Percentiles rank a stretch among this genome's conserved stretches.
Evolutionary conservation across 2,888 invertebrate genomes (phyloP).

Genomic region (Ypsolopha scabrella): DNA sequence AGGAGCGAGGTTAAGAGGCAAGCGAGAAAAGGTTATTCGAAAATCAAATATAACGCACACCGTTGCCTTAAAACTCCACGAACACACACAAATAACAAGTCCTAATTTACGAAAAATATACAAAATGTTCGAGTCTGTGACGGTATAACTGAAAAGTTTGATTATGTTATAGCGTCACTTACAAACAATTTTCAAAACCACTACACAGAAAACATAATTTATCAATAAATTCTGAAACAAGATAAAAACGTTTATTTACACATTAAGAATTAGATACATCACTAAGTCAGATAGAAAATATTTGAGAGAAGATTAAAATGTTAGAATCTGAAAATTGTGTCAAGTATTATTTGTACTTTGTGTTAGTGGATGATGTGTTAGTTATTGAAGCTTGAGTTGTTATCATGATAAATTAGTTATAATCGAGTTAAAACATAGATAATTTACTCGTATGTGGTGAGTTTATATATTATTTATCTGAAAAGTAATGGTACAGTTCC

Average conservation of each 20-base stretch:
- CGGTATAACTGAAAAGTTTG: conserved; percentile 22
- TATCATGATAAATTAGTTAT: no score
- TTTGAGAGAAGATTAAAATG: conserved; percentile 61
- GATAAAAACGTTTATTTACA: conserved; percentile 65
- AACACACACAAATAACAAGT: conserved; percentile 61
- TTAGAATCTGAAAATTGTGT: conserved; percentile 27
- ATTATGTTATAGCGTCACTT: conserved; percentile 43
- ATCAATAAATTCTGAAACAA: conserved; percentile 59
- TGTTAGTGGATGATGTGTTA: background rate
- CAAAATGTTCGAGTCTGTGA: conserved; percentile 48
- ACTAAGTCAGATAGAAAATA: conserved; percentile 68
- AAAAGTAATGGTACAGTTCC: no score
- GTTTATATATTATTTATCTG: no score
- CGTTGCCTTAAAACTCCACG: conserved; percentile 60
- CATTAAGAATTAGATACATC: conserved; percentile 59
- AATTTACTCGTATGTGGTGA: no score
- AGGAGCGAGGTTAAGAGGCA: conserved; percentile 60
- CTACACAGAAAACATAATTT: conserved; percentile 33
- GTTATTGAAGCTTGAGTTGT: no score
- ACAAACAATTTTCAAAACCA: conserved; percentile 51
- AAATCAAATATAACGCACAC: conserved; percentile 19
- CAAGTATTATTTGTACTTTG: background rate
- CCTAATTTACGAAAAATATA: conserved; percentile 58
- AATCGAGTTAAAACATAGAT: no score
- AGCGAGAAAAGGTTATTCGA: conserved; percentile 61